Conservation (phyloP, 2,888 invertebrate genomes). For the Mythimna pallens region DNA sequence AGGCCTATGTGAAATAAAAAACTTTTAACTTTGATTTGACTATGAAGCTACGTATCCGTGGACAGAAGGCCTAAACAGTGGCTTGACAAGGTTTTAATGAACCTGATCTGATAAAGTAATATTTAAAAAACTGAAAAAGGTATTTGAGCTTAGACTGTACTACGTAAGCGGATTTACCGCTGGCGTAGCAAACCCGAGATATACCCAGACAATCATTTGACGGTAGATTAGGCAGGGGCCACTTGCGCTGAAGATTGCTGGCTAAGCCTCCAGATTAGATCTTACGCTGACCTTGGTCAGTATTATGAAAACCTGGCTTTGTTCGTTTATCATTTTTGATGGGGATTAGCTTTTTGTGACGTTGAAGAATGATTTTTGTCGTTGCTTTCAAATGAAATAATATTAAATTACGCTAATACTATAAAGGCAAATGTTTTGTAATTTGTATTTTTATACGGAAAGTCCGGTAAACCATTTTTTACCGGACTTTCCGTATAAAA, state of each 20-base stretch:
- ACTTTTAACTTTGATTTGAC: too few species aligned
- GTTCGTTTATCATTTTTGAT: slow-evolving; percentile 34
- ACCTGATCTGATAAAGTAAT: background rate
- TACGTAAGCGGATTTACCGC: slow-evolving; percentile 25
- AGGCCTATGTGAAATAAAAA: too few species aligned
- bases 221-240: slow-evolving; percentile 59
- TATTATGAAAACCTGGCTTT: slow-evolving; percentile 37
- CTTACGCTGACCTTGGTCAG: slow-evolving; percentile 18
- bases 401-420: too few species aligned
- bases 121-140: background rate
- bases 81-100: too few species aligned
- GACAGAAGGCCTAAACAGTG: too few species aligned
- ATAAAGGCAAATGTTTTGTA: too few species aligned
- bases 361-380: background rate
- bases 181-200: slow-evolving; percentile 32
- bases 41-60: too few species aligned
- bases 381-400: too few species aligned
- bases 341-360: background rate
- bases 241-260: slow-evolving; percentile 58
- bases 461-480: too few species aligned
- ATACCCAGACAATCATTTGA: slow-evolving; percentile 63
- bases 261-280: slow-evolving; percentile 50
- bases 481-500: background rate
- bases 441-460: too few species aligned
- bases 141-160: background rate